Evolutionary conservation across 2,113 vertebrate species (phyloP).

Genomic region (Heliornis fulica): DNA sequence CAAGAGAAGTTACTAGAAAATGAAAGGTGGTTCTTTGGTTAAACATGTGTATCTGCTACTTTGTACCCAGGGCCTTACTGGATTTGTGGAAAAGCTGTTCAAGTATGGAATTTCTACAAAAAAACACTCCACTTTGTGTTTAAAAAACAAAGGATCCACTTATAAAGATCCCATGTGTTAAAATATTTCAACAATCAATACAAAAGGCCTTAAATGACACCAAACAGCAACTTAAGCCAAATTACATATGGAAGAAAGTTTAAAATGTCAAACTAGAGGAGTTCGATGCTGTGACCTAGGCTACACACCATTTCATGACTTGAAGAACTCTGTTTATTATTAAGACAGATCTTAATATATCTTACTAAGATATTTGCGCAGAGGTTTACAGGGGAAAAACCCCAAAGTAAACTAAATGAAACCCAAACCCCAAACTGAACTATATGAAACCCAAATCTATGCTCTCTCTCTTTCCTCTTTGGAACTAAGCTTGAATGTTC

Average conservation of each 20-base stretch:
- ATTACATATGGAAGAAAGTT: background rate
- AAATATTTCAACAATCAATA: background rate
- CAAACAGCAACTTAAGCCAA: background rate
- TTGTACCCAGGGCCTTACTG: background rate
- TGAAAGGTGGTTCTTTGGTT: conserved; percentile 38
- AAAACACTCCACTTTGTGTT: background rate
- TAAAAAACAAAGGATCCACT: background rate
- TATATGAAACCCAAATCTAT: background rate
- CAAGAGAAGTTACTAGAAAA: background rate
- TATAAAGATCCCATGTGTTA: background rate
- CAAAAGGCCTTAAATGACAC: background rate
- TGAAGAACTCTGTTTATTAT: background rate
- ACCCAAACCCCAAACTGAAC: background rate
- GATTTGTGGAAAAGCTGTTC: background rate
- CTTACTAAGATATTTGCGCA: background rate
- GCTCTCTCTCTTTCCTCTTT: background rate
- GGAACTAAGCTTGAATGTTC: background rate
- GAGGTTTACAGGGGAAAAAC: background rate
- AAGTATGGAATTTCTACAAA: background rate
- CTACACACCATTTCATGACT: background rate
- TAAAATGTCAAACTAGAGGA: background rate
- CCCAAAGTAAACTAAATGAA: background rate
- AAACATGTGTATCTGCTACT: conserved; percentile 22
- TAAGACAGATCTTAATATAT: background rate
- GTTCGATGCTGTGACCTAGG: background rate